These are phyloP conservation scores for Anticlea derivata DNA, from an alignment of 2,888 invertebrate genomes.

Conservation along the genomic window DNA sequence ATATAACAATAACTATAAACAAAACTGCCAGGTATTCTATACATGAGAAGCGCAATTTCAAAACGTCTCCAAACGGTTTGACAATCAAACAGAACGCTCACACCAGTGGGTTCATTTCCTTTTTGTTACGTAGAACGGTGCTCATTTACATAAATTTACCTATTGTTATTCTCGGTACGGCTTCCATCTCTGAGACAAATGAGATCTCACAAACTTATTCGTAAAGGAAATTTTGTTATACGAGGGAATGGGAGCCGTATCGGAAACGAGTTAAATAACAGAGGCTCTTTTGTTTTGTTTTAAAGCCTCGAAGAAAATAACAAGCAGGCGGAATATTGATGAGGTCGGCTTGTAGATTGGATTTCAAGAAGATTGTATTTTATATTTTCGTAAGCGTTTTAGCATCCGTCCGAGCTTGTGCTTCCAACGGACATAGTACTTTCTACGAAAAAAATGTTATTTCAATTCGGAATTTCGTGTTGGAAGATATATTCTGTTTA, in stretches of 20 bases:
- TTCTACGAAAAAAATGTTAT: too few relatives aligned
- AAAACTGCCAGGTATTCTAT: slow-evolving; percentile 36
- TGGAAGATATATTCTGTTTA: too few relatives aligned
- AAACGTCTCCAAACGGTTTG: slow-evolving; percentile 56
- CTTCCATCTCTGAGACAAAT: slow-evolving; percentile 62
- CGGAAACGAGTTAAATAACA: slow-evolving; percentile 82
- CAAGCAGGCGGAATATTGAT: slow-evolving; percentile 74
- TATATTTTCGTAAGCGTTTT: slow-evolving; percentile 53
- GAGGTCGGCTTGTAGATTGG: slow-evolving; percentile 55
- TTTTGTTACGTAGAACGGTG: slow-evolving; percentile 73
- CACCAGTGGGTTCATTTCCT: slow-evolving; percentile 71
- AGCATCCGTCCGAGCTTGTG: slow-evolving; percentile 44
- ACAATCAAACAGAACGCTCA: slow-evolving; percentile 68
- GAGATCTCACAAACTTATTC: slow-evolving; percentile 60
- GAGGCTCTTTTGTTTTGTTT: slow-evolving; percentile 73
- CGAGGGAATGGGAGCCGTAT: slow-evolving; percentile 64
- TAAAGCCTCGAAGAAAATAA: slow-evolving; percentile 69
- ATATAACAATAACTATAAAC: slow-evolving; percentile 41
- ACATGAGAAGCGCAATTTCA: slow-evolving; percentile 55
- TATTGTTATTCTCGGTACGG: slow-evolving; percentile 74
- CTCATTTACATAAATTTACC: slow-evolving; percentile 82
- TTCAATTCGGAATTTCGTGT: too few relatives aligned
- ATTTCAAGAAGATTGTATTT: slow-evolving; percentile 52
- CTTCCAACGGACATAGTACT: too few relatives aligned
- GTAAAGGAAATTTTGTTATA: slow-evolving; percentile 73